Conservation (phyloP, 1,140 invertebrate species). For the Hyposmocoma kahamanoa region DNA sequence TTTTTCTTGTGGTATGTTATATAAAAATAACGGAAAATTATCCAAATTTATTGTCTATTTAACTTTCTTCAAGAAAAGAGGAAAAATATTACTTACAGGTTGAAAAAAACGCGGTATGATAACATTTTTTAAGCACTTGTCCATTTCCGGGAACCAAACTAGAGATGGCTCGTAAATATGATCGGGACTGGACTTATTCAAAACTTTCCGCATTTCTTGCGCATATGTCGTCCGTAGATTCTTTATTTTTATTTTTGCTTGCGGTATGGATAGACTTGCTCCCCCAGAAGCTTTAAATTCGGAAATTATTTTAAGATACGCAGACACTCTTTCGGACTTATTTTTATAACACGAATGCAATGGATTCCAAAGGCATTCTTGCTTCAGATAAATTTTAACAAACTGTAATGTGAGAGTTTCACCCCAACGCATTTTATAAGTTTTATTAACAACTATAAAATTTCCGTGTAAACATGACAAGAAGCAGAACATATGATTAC, state of each 20-base stretch:
- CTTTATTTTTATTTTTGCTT: conserved; percentile 71
- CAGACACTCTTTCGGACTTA: conserved; percentile 50
- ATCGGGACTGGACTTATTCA: conserved; percentile 58
- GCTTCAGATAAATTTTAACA: conserved; percentile 66
- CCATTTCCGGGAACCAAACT: conserved; percentile 66
- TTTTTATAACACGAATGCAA: conserved; percentile 56
- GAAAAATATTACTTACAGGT: conserved; percentile 19
- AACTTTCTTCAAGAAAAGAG: neutral
- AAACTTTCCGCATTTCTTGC: conserved; percentile 69
- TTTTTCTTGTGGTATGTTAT: too few relatives aligned
- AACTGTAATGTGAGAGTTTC: conserved; percentile 64
- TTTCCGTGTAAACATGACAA: too few relatives aligned
- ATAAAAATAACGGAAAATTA: neutral
- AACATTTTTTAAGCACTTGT: conserved; percentile 56
- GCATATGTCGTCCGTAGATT: conserved; percentile 65
- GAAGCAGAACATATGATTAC: too few relatives aligned
- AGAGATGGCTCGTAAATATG: conserved; percentile 56
- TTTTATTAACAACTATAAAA: neutral
- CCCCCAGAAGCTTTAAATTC: conserved; percentile 53
- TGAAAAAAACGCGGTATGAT: conserved; percentile 25
- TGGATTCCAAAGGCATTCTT: conserved; percentile 70
- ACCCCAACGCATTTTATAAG: conserved; percentile 54
- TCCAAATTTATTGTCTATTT: neutral
- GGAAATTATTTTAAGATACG: conserved; percentile 45
- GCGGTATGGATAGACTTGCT: conserved; percentile 40